phyloP scores from a whole-genome alignment of 2,888 invertebrate species.

The Plebejus anna region DNA sequence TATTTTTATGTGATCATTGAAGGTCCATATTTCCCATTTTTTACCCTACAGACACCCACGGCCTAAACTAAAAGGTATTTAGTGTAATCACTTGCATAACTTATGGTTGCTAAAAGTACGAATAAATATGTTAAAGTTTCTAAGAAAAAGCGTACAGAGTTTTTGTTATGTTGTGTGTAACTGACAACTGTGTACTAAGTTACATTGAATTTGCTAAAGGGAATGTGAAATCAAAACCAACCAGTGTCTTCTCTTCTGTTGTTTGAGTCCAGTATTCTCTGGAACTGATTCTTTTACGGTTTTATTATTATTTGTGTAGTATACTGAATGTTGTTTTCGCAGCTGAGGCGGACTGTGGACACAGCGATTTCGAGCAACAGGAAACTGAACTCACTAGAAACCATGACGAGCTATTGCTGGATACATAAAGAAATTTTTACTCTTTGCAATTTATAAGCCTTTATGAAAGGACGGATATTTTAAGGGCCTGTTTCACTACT shows the following conservation, averaged over 20 bases:
- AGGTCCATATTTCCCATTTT: too few relatives aligned
- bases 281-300: neutral
- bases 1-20: too few relatives aligned
- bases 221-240: neutral
- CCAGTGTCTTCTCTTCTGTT: neutral
- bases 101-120: too few relatives aligned
- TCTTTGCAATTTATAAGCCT: neutral
- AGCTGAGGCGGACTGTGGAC: conserved; percentile 26
- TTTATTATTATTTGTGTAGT: conserved; percentile 3
- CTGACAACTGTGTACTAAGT: too few relatives aligned
- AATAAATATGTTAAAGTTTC: too few relatives aligned
- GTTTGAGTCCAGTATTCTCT: neutral
- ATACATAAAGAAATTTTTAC: conserved; percentile 7
- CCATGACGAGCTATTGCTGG: conserved; percentile 16
- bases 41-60: too few relatives aligned
- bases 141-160: too few relatives aligned
- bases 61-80: too few relatives aligned
- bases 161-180: too few relatives aligned
- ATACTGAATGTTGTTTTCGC: conserved; percentile 2
- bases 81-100: too few relatives aligned
- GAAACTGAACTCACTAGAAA: conserved; percentile 18
- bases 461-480: neutral
- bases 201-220: neutral
- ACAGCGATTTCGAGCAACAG: conserved; percentile 20
- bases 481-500: too few relatives aligned